Evolutionary conservation across 1,140 invertebrate species (phyloP).

Genomic region (Doryteuthis pealeii): DNA sequence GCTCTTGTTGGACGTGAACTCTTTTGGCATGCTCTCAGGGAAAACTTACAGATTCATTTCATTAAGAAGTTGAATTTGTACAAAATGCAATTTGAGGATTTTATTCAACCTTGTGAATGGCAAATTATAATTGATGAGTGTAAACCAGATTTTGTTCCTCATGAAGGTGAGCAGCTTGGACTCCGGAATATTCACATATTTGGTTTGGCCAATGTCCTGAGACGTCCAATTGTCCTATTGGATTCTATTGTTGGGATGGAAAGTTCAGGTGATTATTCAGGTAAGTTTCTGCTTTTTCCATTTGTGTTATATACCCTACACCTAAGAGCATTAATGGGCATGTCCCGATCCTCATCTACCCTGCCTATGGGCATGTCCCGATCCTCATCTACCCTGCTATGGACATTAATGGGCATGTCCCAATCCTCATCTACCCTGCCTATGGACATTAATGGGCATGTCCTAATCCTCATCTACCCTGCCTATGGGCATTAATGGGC

Average conservation of each 20-base stretch:
- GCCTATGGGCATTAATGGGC: too few species aligned
- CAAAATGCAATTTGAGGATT: slow-evolving; percentile 61
- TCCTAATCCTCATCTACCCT: too few species aligned
- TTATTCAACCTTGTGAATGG: slow-evolving; percentile 63
- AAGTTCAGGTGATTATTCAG: slow-evolving; percentile 58
- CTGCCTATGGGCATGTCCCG: too few species aligned
- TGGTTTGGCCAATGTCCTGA: slow-evolving; percentile 63
- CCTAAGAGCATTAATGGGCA: too few species aligned
- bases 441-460: too few species aligned
- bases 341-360: too few species aligned
- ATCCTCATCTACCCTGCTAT: too few species aligned
- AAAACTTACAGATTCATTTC: slow-evolving; percentile 61
- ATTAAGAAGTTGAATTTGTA: slow-evolving; percentile 56
- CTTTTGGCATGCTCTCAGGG: slow-evolving; percentile 63
- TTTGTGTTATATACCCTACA: too few species aligned
- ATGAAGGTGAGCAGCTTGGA: slow-evolving; percentile 59
- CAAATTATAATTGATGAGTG: slow-evolving; percentile 62
- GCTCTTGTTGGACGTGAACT: slow-evolving; percentile 63
- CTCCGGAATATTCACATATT: slow-evolving; percentile 64
- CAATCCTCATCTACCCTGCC: too few species aligned
- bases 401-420: too few species aligned
- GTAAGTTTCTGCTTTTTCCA: too few species aligned
- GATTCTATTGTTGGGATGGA: slow-evolving; percentile 61
- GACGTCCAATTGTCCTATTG: slow-evolving; percentile 61
- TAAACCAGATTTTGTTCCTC: slow-evolving; percentile 61